Percentiles rank a stretch among this genome's conserved stretches.
phyloP scores from a whole-genome alignment of 2,888 invertebrate species.

The Macrophya annulata region DNA sequence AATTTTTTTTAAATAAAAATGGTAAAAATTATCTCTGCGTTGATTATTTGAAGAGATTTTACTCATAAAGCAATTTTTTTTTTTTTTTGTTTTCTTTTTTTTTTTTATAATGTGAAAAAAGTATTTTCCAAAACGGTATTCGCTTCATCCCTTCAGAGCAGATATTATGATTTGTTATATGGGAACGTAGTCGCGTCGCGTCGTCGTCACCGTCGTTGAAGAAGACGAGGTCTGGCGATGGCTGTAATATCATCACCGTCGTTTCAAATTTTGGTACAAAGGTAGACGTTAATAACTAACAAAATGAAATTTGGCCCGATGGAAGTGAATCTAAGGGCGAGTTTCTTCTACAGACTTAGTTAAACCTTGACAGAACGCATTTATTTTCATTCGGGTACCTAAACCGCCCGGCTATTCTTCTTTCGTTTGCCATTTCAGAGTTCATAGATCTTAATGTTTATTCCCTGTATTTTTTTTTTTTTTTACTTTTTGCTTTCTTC shows the following conservation, averaged over 20 bases:
- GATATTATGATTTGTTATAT: background rate
- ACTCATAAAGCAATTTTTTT: no score
- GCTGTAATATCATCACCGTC: slow-evolving; percentile 31
- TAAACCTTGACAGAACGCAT: background rate
- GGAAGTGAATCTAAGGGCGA: slow-evolving; percentile 7
- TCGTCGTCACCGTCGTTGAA: background rate
- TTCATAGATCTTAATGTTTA: slow-evolving; percentile 26
- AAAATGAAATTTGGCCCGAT: slow-evolving; percentile 35
- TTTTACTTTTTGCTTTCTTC: background rate
- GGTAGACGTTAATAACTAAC: slow-evolving; percentile 32
- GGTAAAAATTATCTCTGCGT: background rate
- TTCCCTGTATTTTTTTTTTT: background rate
- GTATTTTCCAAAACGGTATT: background rate
- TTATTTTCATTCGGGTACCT: slow-evolving; percentile 19
- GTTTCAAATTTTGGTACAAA: slow-evolving; percentile 30
- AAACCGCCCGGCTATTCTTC: background rate
- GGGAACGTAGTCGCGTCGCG: background rate
- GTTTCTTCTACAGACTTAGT: background rate
- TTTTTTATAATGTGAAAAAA: background rate
- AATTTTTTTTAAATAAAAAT: no score
- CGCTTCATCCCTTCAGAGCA: background rate
- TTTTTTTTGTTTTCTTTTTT: no score
- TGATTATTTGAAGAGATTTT: no score
- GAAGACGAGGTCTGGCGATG: background rate
- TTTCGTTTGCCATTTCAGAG: slow-evolving; percentile 18